Evolutionary conservation across 2,797 vertebrate genomes (phyloP).

Genomic region (Acropternis orthonyx): DNA sequence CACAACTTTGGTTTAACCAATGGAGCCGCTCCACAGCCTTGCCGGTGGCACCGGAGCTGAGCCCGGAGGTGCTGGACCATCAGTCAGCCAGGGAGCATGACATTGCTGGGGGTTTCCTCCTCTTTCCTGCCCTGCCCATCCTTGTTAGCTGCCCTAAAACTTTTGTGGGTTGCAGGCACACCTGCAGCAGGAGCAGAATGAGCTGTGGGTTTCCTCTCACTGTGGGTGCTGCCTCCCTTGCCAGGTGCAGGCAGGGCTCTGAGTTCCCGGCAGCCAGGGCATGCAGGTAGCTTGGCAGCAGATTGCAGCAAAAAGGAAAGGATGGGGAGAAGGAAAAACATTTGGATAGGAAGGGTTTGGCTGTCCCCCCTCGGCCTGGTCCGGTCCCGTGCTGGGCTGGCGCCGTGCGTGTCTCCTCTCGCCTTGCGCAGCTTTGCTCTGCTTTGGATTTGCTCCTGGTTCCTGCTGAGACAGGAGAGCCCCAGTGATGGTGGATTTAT

Average conservation of each 20-base stretch:
- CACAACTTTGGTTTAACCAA: neutral
- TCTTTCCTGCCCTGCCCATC: neutral
- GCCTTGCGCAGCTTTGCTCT: rapidly evolving
- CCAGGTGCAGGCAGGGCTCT: neutral
- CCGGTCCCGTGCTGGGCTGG: neutral
- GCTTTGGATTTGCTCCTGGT: neutral
- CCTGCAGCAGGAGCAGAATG: neutral
- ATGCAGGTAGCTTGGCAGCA: neutral
- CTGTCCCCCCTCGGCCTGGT: neutral
- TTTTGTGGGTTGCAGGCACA: neutral
- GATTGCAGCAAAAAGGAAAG: neutral
- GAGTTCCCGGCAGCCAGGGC: neutral
- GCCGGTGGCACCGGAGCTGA: neutral
- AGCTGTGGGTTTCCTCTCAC: neutral
- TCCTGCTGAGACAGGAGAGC: neutral
- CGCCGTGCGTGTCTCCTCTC: neutral
- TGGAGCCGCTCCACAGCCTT: neutral
- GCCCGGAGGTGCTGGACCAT: neutral
- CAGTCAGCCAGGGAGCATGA: neutral
- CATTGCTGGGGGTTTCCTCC: neutral
- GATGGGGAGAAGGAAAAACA: neutral
- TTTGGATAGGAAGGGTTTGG: neutral
- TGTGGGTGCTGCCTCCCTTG: neutral
- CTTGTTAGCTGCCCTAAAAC: neutral
- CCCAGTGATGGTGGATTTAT: neutral